Base-by-base conservation (phyloP, 2,888 invertebrate species). In the Drosophila mayaguana region DNA sequence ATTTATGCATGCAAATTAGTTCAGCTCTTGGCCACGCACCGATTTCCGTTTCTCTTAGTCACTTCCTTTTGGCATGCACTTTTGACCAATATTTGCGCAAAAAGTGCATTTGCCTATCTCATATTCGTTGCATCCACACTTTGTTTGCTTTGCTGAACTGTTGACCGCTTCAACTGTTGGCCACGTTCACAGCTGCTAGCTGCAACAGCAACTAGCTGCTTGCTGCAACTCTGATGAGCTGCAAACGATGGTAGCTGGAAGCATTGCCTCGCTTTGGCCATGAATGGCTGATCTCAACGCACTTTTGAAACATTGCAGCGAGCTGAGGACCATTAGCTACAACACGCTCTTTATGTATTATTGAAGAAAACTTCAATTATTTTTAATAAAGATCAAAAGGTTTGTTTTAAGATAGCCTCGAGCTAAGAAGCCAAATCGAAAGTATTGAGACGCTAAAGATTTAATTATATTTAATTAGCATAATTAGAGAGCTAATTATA, bases 1-100 rank as follows among this genome's bases (percentile, higher is more conserved):
- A 84, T 68, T 87, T 84, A 66, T 64, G 64, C 63, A 87, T 79
- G 79, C 88, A 87, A 89, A 85, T 85, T 87, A 72, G 77, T 71
- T 72, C 66, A 72, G 71, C 64, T 75, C 70, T 75, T 50, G 43
- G 68, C 54, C 66, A 84, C 84, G 89, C 89, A 89, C 73, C 25
- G 65, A 69, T 80, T 83, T 83, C 83, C 80, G 65, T 67, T 87
- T 63, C 81, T 53, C 60, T 59, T 50, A 38, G 2, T 16, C 60
- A 72, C 62, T 89, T 89, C 88, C 83, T 64, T 25, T 68, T 38
- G 46, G 32, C 42, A 36, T n/a, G 28, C 42, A 32, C 34, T 45
- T 55, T 11, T 56, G 64, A 45, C 62, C 75, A 63, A 54, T 25
- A 65, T 62, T 57, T 59, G 36, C 43, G 43, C 38, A 63, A 20